Conservation (phyloP, 2,797 vertebrate genomes). For the Petrocephalus sullivani region DNA sequence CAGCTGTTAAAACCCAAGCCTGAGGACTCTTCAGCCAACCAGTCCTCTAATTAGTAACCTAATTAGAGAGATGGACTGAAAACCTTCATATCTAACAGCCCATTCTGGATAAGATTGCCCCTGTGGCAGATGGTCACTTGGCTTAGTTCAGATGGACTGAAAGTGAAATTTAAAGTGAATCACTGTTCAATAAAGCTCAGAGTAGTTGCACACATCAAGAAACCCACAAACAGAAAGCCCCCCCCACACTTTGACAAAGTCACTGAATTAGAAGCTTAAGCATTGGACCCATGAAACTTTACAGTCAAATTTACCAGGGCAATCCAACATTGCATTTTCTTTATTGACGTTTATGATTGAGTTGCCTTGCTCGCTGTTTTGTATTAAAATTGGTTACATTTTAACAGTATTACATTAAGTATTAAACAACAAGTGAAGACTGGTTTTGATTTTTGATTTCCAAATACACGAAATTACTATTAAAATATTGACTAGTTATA, state of each 20-base stretch:
- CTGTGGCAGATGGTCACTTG: background rate
- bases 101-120: no score
- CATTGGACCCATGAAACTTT: background rate
- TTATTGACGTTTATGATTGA: background rate
- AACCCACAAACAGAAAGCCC: background rate
- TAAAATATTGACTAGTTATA: background rate
- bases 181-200: background rate
- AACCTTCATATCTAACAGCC: no score
- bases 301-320: background rate
- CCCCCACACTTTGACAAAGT: background rate
- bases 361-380: background rate
- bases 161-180: background rate
- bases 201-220: conserved; percentile 1
- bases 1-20: no score
- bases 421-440: background rate
- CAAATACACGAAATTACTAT: background rate
- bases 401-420: background rate
- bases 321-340: background rate
- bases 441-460: background rate
- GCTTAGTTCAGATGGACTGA: background rate
- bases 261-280: background rate
- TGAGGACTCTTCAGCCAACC: no score
- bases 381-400: background rate
- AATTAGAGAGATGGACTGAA: no score
- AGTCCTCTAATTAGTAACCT: no score